phyloP scores from a whole-genome alignment of 1,140 invertebrate genomes.

The Eciton burchellii region DNA sequence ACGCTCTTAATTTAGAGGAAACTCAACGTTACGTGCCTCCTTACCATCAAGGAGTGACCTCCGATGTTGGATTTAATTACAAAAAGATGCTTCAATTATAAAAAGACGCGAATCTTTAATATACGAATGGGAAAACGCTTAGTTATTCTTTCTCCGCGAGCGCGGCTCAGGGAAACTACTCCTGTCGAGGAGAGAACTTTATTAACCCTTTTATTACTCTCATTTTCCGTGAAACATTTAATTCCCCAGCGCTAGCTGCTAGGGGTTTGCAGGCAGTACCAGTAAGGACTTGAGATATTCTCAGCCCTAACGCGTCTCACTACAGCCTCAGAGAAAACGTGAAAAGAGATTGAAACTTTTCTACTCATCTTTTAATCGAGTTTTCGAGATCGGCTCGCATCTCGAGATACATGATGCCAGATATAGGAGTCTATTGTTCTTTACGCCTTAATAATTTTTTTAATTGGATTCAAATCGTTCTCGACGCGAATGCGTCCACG shows the following conservation, averaged over 20 bases:
- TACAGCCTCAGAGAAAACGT: neutral
- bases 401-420: neutral
- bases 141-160: slow-evolving; percentile 7
- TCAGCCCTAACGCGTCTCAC: neutral
- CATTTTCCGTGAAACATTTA: slow-evolving; percentile 25
- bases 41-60: slow-evolving; percentile 20
- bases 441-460: slow-evolving; percentile 25
- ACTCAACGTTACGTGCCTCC: slow-evolving; percentile 31
- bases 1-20: slow-evolving; percentile 46
- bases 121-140: slow-evolving; percentile 13
- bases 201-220: slow-evolving; percentile 8
- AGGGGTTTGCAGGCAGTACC: neutral
- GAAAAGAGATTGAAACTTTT: slow-evolving; percentile 4
- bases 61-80: slow-evolving; percentile 51
- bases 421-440: slow-evolving; percentile 3
- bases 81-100: slow-evolving; percentile 42
- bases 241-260: slow-evolving; percentile 15
- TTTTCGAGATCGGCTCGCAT: neutral
- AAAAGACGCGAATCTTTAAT: slow-evolving; percentile 5
- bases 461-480: neutral
- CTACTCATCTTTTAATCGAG: neutral
- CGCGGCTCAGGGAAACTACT: neutral
- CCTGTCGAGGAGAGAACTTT: too few species aligned
- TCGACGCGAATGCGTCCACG: too few species aligned
- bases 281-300: slow-evolving; percentile 20